Conservation (phyloP, 2,888 invertebrate genomes). For the Leucophora obtusa region DNA sequence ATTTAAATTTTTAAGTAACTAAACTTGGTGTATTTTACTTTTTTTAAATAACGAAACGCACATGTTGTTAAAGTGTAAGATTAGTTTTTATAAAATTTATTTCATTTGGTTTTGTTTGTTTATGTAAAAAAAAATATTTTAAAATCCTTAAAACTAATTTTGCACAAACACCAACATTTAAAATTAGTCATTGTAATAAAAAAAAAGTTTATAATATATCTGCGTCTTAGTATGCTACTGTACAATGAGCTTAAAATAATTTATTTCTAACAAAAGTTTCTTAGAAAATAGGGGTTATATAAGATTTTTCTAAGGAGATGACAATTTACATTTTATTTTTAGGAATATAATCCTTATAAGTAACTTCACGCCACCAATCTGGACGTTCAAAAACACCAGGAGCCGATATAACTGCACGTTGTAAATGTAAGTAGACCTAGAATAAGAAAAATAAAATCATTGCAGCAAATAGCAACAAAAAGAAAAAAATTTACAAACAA, state of each 20-base stretch:
- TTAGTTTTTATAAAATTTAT: neutral
- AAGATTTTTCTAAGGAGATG: neutral
- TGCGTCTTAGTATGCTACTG: neutral
- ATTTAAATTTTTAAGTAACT: neutral
- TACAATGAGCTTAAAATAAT: neutral
- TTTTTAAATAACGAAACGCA: neutral
- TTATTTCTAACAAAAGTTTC: neutral
- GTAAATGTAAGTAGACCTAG: slow-evolving; percentile 87
- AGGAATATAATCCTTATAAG: slow-evolving; percentile 77
- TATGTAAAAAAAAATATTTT: neutral
- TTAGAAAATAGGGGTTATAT: neutral
- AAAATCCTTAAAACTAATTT: neutral
- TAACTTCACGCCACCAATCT: slow-evolving; percentile 87
- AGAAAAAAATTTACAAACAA: slow-evolving; percentile 3
- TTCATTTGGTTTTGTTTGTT: neutral
- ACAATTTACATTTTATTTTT: slow-evolving; percentile 72
- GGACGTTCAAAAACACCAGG: slow-evolving; percentile 85
- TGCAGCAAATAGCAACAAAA: neutral
- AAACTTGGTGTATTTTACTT: neutral
- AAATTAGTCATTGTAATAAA: neutral
- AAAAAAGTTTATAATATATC: neutral
- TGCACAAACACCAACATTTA: neutral
- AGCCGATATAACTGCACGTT: slow-evolving; percentile 82
- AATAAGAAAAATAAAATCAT: slow-evolving; percentile 57
- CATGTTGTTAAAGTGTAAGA: neutral